Conservation (phyloP, 2,888 invertebrate species). For the Cephalotes varians region DNA sequence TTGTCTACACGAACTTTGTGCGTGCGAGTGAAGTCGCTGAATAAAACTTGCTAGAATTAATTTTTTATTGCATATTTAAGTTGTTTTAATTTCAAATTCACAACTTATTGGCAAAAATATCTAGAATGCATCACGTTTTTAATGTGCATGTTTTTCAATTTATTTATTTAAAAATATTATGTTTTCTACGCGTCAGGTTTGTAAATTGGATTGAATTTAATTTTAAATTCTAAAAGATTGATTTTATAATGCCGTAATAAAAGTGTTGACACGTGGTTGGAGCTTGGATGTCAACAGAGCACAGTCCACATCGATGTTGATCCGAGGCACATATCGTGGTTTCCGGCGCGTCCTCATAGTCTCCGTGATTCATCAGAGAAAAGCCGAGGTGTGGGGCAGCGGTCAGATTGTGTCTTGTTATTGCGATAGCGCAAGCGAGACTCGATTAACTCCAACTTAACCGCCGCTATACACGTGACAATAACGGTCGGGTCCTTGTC, state of each 20-base stretch:
- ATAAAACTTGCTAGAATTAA: neutral
- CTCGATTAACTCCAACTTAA: constrained; percentile 60
- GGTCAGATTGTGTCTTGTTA: constrained; percentile 54
- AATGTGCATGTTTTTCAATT: neutral
- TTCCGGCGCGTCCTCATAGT: constrained; percentile 49
- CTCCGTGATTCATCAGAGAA: constrained; percentile 49
- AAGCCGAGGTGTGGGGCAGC: neutral
- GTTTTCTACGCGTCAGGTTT: neutral
- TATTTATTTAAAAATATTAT: neutral
- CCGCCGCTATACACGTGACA: constrained; percentile 40
- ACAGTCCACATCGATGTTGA: constrained; percentile 53
- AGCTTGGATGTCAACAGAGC: constrained; percentile 53
- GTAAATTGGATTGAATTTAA: neutral
- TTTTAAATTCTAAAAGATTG: neutral
- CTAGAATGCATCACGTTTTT: neutral
- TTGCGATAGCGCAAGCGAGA: constrained; percentile 49
- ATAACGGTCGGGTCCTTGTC: constrained; percentile 39
- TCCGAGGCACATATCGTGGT: constrained; percentile 50
- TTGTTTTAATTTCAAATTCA: neutral
- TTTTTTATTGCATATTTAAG: neutral
- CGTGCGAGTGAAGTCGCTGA: neutral
- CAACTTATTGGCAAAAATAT: neutral
- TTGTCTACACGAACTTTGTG: constrained; percentile 4
- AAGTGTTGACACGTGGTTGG: neutral
- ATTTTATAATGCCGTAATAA: neutral